Conservation (phyloP, 1,140 invertebrate genomes). For the Monomorium pharaonis region DNA sequence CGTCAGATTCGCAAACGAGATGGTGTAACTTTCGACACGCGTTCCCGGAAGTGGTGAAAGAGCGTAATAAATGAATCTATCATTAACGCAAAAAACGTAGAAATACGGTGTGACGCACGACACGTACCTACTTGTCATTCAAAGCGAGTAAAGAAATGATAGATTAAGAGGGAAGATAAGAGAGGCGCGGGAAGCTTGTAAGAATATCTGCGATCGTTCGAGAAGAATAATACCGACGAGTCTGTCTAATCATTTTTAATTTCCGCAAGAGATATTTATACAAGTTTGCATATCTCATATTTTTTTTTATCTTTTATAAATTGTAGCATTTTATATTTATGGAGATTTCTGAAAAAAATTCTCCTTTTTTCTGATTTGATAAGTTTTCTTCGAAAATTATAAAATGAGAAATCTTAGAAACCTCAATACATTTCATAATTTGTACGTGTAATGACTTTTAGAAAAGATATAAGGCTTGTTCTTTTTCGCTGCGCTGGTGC, state of each 20-base stretch:
- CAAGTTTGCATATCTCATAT: no score
- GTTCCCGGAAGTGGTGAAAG: not conserved
- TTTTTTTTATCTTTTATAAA: not conserved
- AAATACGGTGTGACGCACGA: not conserved
- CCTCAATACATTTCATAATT: not conserved
- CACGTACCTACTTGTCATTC: not conserved
- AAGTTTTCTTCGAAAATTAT: not conserved
- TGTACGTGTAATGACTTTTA: not conserved
- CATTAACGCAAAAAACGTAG: not conserved
- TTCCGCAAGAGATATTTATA: not conserved
- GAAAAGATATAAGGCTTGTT: no score
- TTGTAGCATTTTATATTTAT: not conserved
- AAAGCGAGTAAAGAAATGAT: not conserved
- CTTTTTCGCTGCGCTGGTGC: no score
- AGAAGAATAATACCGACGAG: not conserved
- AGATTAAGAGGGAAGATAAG: not conserved
- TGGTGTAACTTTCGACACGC: not conserved
- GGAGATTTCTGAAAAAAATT: not conserved
- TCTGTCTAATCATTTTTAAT: not conserved
- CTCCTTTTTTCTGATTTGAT: not conserved
- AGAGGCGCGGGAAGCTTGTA: not conserved
- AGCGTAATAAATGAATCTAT: not conserved
- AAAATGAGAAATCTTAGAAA: not conserved
- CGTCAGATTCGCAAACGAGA: not conserved
- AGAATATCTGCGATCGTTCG: not conserved